phyloP scores from a whole-genome alignment of 2,888 invertebrate species.

The Emesis russula region DNA sequence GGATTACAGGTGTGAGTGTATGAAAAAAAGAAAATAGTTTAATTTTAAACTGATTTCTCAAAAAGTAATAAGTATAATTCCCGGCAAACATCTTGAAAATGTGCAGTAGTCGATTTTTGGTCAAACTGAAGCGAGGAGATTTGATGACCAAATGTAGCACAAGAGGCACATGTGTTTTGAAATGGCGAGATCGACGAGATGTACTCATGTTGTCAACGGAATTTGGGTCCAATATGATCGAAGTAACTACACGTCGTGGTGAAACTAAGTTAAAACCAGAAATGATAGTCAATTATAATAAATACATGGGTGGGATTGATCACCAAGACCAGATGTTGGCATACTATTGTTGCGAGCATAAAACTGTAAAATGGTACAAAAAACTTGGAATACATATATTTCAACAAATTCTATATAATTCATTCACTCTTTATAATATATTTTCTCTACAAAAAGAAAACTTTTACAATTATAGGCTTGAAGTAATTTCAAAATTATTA shows the following conservation, averaged over 20 bases:
- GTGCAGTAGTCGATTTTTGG: too few relatives aligned
- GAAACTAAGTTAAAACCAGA: background rate
- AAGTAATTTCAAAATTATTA: slow-evolving; percentile 9
- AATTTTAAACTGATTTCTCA: too few relatives aligned
- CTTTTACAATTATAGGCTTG: background rate
- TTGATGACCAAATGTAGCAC: background rate
- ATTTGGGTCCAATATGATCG: background rate
- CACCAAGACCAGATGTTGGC: background rate
- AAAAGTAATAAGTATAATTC: too few relatives aligned
- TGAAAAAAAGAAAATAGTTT: too few relatives aligned
- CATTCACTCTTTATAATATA: background rate
- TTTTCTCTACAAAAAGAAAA: background rate
- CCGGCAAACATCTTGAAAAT: too few relatives aligned
- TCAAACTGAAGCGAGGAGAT: background rate
- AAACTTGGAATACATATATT: background rate
- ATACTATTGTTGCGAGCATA: background rate
- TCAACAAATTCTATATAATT: background rate
- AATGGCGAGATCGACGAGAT: background rate
- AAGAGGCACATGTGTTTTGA: background rate
- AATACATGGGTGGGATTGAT: background rate
- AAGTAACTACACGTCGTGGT: background rate
- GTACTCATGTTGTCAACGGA: background rate
- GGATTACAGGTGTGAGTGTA: too few relatives aligned
- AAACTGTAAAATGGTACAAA: background rate
- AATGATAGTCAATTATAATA: slow-evolving; percentile 1